Evolutionary conservation across 2,113 vertebrate species (phyloP).

Genomic region (Ptychochromis oligacanthus): DNA sequence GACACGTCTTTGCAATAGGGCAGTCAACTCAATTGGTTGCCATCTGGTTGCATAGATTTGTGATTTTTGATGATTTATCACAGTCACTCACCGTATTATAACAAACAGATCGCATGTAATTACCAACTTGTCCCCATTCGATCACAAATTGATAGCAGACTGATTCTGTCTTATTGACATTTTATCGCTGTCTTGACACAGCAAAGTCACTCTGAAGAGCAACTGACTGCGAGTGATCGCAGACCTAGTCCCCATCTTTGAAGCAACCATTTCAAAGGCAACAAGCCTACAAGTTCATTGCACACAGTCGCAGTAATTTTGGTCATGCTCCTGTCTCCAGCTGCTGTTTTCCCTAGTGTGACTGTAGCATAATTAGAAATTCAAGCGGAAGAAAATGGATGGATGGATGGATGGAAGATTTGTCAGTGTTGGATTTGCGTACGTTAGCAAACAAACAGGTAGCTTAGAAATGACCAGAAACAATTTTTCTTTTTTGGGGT

Average conservation of each 20-base stretch:
- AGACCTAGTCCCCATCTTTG: background rate
- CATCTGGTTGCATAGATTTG: background rate
- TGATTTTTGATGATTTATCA: background rate
- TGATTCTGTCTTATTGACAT: background rate
- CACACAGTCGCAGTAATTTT: no score
- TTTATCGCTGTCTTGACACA: background rate
- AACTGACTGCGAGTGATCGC: background rate
- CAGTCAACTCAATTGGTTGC: background rate
- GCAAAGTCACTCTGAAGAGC: background rate
- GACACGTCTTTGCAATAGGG: background rate
- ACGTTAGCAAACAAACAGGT: no score
- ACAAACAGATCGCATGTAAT: no score
- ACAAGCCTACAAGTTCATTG: no score
- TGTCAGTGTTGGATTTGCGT: no score
- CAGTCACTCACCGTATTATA: background rate
- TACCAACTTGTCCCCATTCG: background rate
- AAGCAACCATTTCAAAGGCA: rapidly evolving
- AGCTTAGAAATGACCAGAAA: no score
- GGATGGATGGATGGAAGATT: no score
- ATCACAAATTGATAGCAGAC: background rate
- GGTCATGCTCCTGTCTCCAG: no score
- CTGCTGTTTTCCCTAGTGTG: no score
- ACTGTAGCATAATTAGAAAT: no score
- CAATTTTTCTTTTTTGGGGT: no score
- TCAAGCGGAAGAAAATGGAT: no score